A percentile compares a stretch with the other conserved stretches of the same genome.
phyloP scores from a whole-genome alignment of 2,113 vertebrate species.

The Puffinus mauretanicus region DNA sequence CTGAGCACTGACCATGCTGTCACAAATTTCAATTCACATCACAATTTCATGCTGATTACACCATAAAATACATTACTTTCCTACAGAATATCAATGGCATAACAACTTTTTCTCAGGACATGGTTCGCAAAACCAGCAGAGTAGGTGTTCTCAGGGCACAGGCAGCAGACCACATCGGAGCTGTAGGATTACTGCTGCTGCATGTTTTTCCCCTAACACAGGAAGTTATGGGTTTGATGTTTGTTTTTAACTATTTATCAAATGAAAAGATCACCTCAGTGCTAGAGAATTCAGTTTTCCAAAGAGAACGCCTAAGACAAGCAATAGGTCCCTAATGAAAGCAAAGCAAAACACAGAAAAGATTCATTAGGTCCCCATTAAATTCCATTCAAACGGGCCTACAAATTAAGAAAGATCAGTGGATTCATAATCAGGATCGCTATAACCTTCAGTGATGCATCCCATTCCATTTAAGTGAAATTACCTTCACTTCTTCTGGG shows the following conservation, averaged over 20 bases:
- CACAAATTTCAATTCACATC: constrained; percentile 63
- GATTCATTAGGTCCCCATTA: neutral
- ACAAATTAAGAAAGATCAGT: neutral
- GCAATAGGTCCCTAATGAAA: neutral
- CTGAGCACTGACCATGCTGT: constrained; percentile 10
- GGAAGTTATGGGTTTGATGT: neutral
- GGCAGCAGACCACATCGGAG: neutral
- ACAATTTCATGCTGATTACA: constrained; percentile 60
- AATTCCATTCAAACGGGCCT: neutral
- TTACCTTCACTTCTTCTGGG: neutral
- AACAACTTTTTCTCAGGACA: constrained; percentile 39
- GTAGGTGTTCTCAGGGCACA: neutral
- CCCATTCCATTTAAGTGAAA: neutral
- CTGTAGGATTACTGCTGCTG: neutral
- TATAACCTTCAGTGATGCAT: neutral
- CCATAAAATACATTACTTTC: constrained; percentile 52
- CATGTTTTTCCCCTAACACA: neutral
- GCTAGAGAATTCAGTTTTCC: neutral
- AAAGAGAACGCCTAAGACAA: neutral
- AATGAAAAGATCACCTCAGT: neutral
- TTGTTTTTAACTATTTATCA: neutral
- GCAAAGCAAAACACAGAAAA: neutral
- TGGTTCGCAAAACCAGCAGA: neutral
- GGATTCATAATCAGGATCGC: neutral
- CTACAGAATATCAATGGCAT: constrained; percentile 52